Evolutionary conservation across 2,113 vertebrate genomes (phyloP), one percentile per base, ranked within the genome.

Genomic region (Ivindomyrus marchei): DNA sequence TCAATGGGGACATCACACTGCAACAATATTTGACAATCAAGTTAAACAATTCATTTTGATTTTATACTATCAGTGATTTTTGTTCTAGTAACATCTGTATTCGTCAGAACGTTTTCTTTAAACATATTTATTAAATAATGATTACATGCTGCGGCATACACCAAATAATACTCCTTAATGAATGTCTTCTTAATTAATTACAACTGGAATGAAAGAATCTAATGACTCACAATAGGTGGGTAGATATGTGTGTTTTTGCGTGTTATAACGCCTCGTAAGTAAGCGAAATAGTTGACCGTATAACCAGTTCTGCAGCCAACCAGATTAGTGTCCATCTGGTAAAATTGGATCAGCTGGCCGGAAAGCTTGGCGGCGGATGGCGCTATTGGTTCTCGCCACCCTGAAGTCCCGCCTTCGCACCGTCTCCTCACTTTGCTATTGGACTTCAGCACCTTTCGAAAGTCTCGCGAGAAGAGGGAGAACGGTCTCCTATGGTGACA

Each of bases 401-500:
- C 19, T 4, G 56, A 90, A 15, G 19, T 90, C 49, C 91, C 91
- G 56, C 91, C 89, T 88, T 77, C 49, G 17, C 31, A 13, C 42
- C 19, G 9, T 46, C 10, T 80, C 17, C 36, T 9, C 3, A 15
- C 50, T 88, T 27, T 56, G 27, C 45, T 42, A 91, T 91, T 91
- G 89, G 91, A 58, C 17, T 88, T 50, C 36, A 74, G 74, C 66
- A 45, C 13, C 46, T 87, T 88, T 87, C 42, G 39, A 62, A 89
- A 53, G 87, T 36, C 91, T 91, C 91, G 91, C 91, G 91, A 91
- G 89, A 91, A 49, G 36, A 46, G 13, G 5, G 0, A 62, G 84
- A 83, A 89, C 49, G 91, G 91, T 91, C 62, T 90, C 91, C 91
- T 88, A 90, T 91, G 89, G 91, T 83, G 91, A 91, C 89, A 77